Evolutionary conservation across 1,140 invertebrate species (phyloP).

Genomic region (Trichonephila inaurata): DNA sequence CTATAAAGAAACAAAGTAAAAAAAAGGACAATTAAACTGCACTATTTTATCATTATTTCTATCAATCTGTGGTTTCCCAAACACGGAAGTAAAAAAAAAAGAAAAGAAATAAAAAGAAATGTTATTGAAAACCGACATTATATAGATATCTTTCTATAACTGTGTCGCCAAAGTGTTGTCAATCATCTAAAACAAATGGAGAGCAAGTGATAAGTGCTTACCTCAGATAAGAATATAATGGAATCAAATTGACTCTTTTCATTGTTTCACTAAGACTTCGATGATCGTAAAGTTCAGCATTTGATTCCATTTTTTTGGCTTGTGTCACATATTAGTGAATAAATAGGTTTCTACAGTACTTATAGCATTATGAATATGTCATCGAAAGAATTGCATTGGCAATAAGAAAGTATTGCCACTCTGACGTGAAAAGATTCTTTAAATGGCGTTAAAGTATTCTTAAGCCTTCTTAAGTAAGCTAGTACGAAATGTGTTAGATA

Average conservation of each 20-base stretch:
- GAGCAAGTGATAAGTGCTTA: conserved; percentile 7
- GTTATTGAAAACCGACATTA: neutral
- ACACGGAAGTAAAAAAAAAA: neutral
- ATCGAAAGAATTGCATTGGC: no score
- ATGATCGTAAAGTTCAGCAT: neutral
- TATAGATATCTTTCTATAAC: conserved; percentile 28
- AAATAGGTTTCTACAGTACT: no score
- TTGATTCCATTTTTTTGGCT: no score
- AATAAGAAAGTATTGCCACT: no score
- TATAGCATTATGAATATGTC: no score
- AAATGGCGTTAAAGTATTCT: no score
- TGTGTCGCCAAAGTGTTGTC: conserved; percentile 30
- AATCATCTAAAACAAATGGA: conserved; percentile 29
- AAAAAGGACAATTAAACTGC: neutral
- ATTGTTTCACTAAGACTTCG: neutral
- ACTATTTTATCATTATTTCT: neutral
- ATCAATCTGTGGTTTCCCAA: conserved; percentile 7
- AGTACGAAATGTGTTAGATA: no score
- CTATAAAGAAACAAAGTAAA: no score
- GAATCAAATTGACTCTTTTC: neutral
- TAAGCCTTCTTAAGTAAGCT: no score
- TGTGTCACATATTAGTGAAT: no score
- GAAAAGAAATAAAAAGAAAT: neutral
- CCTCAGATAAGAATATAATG: neutral
- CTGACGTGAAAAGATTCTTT: no score